A percentile compares a stretch with the other conserved stretches of the same genome.
These are phyloP conservation scores for Eulemur rufifrons DNA, from an alignment of 2,113 vertebrate species.

Conservation along the genomic window DNA sequence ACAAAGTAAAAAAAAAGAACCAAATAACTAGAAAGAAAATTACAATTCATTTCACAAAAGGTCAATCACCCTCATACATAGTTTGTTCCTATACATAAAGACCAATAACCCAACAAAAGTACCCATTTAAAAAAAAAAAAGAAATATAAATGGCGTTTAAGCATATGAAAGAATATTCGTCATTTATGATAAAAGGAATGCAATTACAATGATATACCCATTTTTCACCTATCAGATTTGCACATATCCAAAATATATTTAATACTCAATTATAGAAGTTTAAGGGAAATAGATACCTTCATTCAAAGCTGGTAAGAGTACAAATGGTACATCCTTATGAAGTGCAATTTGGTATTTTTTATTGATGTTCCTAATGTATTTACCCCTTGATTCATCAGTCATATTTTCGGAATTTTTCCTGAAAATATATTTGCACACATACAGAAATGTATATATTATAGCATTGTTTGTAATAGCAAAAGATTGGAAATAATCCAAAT, in stretches of 20 bases:
- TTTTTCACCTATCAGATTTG: conserved; percentile 20
- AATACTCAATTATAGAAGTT: background rate
- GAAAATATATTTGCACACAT: conserved; percentile 20
- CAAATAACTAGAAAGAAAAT: conserved; percentile 5
- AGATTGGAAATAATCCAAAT: background rate
- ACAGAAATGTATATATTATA: background rate
- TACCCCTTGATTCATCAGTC: background rate
- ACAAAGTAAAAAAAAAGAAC: background rate
- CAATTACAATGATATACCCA: background rate
- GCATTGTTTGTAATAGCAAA: background rate
- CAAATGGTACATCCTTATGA: background rate
- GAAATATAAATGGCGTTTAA: background rate
- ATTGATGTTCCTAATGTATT: background rate
- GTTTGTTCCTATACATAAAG: conserved; percentile 13
- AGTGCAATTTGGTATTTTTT: background rate
- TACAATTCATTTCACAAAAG: background rate
- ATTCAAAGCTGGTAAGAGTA: background rate
- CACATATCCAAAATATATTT: background rate
- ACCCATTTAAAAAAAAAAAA: background rate
- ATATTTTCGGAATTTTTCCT: background rate
- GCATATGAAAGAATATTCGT: background rate
- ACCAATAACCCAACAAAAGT: conserved; percentile 12
- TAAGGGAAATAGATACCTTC: background rate
- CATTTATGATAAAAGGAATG: conserved; percentile 4
- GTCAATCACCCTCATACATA: background rate